A percentile compares a stretch with the other conserved stretches of the same genome.
Evolutionary conservation across 1,140 invertebrate species (phyloP).

Genomic region (Lordiphosa mommai): DNA sequence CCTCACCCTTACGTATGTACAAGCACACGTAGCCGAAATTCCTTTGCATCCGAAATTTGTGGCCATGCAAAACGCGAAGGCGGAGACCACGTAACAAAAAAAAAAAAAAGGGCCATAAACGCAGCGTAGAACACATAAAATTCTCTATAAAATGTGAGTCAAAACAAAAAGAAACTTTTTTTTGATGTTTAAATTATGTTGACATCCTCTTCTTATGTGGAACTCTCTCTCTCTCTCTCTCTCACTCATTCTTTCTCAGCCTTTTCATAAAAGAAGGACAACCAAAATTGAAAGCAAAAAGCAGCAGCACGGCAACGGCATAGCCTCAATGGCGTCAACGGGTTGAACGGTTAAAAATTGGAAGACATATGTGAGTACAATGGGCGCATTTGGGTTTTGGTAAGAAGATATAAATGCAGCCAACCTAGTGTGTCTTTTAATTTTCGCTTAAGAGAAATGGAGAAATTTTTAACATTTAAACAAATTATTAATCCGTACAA

Average conservation of each 20-base stretch:
- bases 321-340: background rate
- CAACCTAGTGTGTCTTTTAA: no score
- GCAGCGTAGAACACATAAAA: slow-evolving; percentile 29
- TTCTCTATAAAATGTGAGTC: slow-evolving; percentile 11
- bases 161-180: slow-evolving; percentile 48
- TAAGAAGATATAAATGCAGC: no score
- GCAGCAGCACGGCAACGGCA: background rate
- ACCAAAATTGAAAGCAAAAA: slow-evolving; percentile 1
- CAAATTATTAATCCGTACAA: no score
- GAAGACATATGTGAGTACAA: no score
- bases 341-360: no score
- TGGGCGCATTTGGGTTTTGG: no score
- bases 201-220: slow-evolving; percentile 53
- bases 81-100: slow-evolving; percentile 14
- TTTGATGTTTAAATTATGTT: slow-evolving; percentile 69
- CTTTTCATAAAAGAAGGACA: no score
- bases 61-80: background rate
- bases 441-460: no score
- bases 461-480: no score
- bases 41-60: slow-evolving; percentile 8
- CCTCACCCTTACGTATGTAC: background rate
- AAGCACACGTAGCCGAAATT: background rate
- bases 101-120: slow-evolving; percentile 27
- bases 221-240: no score
- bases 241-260: no score